A percentile compares a stretch with the other conserved stretches of the same genome.
Evolutionary conservation across 1,140 invertebrate species (phyloP).

Genomic region (Nixonia krombeini): DNA sequence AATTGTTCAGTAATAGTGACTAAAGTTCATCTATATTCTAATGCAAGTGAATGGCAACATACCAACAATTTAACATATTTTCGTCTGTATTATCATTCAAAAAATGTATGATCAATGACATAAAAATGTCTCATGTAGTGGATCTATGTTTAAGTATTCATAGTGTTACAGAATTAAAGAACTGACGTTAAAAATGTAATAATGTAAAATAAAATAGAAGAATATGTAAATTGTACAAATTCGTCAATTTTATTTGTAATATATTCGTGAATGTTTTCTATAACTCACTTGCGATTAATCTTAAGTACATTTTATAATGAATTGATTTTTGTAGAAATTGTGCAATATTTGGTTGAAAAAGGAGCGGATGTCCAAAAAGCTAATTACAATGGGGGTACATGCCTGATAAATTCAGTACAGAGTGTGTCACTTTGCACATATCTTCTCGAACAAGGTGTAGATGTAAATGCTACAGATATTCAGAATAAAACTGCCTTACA

Average conservation of each 20-base stretch:
- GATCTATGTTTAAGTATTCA: too few relatives aligned
- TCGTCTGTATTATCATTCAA: neutral
- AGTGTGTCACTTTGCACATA: slow-evolving; percentile 86
- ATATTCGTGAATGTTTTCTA: too few relatives aligned
- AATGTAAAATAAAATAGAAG: too few relatives aligned
- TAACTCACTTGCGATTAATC: too few relatives aligned
- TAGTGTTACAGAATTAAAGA: too few relatives aligned
- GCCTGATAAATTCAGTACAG: slow-evolving; percentile 94
- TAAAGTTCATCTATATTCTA: slow-evolving; percentile 23
- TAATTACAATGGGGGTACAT: slow-evolving; percentile 94
- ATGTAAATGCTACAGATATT: slow-evolving; percentile 90
- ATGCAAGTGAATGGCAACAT: slow-evolving; percentile 37
- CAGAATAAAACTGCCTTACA: slow-evolving; percentile 94
- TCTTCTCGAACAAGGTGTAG: slow-evolving; percentile 82
- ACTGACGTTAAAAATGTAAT: too few relatives aligned
- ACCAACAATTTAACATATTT: slow-evolving; percentile 29
- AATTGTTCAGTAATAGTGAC: slow-evolving; percentile 24
- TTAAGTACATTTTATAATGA: neutral
- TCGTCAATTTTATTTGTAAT: too few relatives aligned
- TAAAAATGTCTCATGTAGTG: too few relatives aligned
- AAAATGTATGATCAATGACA: neutral
- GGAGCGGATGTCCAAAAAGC: slow-evolving; percentile 89
- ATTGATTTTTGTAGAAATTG: slow-evolving; percentile 67
- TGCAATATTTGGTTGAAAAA: slow-evolving; percentile 83
- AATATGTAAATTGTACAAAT: too few relatives aligned